Evolutionary conservation across 2,113 vertebrate species (phyloP).

Genomic region (Bubo blakistoni): DNA sequence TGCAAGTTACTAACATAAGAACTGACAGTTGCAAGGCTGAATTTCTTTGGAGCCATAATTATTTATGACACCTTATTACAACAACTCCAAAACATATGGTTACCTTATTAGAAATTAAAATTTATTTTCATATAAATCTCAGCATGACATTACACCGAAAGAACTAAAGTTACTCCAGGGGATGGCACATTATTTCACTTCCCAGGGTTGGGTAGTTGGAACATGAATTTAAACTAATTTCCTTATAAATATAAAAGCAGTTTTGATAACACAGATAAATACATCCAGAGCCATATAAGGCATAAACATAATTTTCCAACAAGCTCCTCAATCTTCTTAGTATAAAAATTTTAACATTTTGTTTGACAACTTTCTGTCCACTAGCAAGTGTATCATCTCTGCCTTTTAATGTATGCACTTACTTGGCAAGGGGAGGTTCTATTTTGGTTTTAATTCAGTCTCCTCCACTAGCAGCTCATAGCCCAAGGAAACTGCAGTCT

Average conservation of each 20-base stretch:
- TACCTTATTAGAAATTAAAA: slow-evolving; percentile 73
- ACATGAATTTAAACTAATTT: slow-evolving; percentile 56
- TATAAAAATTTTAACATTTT: neutral
- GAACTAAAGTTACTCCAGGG: slow-evolving; percentile 59
- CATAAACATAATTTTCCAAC: neutral
- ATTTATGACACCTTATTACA: slow-evolving; percentile 64
- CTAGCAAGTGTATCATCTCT: neutral
- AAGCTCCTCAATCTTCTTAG: neutral
- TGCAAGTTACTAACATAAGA: slow-evolving; percentile 15
- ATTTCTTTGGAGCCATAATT: slow-evolving; percentile 64
- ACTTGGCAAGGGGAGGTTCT: neutral
- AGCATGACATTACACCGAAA: slow-evolving; percentile 52
- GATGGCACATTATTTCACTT: slow-evolving; percentile 59
- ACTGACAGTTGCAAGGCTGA: slow-evolving; percentile 47
- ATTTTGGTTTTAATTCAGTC: neutral
- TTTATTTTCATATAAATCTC: slow-evolving; percentile 71
- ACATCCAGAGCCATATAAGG: neutral
- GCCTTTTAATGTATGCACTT: neutral
- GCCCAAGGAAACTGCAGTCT: neutral
- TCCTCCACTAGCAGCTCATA: neutral
- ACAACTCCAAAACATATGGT: slow-evolving; percentile 65
- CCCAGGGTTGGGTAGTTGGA: slow-evolving; percentile 5
- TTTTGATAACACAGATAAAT: slow-evolving; percentile 33
- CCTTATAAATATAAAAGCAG: slow-evolving; percentile 38
- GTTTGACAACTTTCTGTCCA: neutral